Evolutionary conservation across 2,113 vertebrate species (phyloP).

Genomic region (Aegypius monachus): DNA sequence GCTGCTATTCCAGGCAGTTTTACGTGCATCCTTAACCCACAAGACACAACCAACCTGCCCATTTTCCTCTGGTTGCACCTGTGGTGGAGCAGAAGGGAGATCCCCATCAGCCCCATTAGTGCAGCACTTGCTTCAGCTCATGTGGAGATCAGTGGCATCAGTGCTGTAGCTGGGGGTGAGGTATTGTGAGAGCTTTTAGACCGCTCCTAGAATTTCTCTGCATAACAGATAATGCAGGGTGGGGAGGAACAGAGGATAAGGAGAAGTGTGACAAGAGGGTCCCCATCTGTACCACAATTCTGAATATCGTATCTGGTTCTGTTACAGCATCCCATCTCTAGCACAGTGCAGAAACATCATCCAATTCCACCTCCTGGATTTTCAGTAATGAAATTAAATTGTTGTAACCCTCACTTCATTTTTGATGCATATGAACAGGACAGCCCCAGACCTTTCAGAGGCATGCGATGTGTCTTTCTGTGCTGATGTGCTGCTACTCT

Average conservation of each 20-base stretch:
- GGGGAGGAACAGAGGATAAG: neutral
- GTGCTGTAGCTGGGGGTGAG: neutral
- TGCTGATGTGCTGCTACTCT: neutral
- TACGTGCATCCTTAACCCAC: neutral
- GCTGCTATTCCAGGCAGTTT: neutral
- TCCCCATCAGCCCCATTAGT: neutral
- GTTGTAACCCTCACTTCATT: neutral
- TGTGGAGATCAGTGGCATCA: neutral
- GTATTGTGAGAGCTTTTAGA: neutral
- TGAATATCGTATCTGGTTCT: neutral
- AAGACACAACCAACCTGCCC: neutral
- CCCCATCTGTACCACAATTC: neutral
- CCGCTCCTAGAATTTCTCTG: neutral
- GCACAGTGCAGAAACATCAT: neutral
- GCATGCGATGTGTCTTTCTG: neutral
- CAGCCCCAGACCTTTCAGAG: neutral
- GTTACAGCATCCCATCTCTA: neutral
- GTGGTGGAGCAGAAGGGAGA: neutral
- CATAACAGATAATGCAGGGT: neutral
- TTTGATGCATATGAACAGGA: neutral
- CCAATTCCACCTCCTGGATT: neutral
- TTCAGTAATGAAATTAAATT: neutral
- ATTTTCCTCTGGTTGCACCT: neutral
- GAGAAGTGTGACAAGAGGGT: neutral
- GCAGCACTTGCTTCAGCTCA: neutral